Conservation (phyloP, 1,140 invertebrate species). For the Eupeodes corollae region DNA sequence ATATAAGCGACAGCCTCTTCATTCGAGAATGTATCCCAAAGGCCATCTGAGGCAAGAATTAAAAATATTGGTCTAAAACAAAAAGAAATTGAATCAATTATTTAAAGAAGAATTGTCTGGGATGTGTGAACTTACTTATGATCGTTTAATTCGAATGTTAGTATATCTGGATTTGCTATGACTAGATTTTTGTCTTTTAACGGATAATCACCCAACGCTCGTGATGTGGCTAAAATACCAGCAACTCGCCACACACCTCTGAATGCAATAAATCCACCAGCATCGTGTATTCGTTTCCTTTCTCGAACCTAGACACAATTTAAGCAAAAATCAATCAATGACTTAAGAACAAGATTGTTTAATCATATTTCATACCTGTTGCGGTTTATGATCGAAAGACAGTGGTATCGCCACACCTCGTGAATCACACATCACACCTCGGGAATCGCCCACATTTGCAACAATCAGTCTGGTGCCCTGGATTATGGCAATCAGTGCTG, state of each 20-base stretch:
- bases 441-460: slow-evolving; percentile 91
- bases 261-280: slow-evolving; percentile 86
- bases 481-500: slow-evolving; percentile 77
- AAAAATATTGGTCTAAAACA: slow-evolving; percentile 62
- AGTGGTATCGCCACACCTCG: slow-evolving; percentile 81
- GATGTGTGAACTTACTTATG: slow-evolving; percentile 44
- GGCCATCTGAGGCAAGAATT: slow-evolving; percentile 85
- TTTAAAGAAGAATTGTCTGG: background rate
- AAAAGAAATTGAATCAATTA: background rate
- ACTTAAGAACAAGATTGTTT: slow-evolving; percentile 9
- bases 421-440: slow-evolving; percentile 87
- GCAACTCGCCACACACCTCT: slow-evolving; percentile 95
- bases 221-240: slow-evolving; percentile 87
- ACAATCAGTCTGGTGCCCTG: slow-evolving; percentile 74
- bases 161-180: slow-evolving; percentile 89
- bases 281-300: slow-evolving; percentile 76
- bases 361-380: slow-evolving; percentile 56
- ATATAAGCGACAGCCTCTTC: slow-evolving; percentile 87
- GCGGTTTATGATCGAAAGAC: slow-evolving; percentile 93
- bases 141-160: slow-evolving; percentile 80
- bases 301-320: slow-evolving; percentile 57
- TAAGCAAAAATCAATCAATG: slow-evolving; percentile 7
- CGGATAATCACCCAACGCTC: slow-evolving; percentile 89
- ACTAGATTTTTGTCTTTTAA: slow-evolving; percentile 88
- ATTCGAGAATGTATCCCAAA: slow-evolving; percentile 92